Evolutionary conservation across 2,888 invertebrate genomes (phyloP).

Genomic region (Machimus atricapillus): DNA sequence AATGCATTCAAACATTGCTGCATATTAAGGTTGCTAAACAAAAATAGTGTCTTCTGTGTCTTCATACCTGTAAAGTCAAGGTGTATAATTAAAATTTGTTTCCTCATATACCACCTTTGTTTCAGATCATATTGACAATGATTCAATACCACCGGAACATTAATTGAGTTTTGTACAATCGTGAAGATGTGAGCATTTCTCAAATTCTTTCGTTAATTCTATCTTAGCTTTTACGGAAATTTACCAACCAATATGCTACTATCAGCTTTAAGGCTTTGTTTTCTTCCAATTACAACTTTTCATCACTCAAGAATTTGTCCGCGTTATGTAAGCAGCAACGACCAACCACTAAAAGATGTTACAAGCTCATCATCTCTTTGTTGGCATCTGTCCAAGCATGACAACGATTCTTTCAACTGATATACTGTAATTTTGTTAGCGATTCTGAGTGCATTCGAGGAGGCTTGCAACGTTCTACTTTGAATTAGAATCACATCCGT

Average conservation of each 20-base stretch:
- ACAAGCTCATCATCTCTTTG: constrained; percentile 1
- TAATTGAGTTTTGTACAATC: neutral
- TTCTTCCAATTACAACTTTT: neutral
- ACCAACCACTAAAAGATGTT: neutral
- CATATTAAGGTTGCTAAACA: too few species aligned
- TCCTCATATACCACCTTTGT: neutral
- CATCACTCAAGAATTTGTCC: constrained; percentile 5
- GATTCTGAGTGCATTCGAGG: constrained; percentile 9
- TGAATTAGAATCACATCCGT: constrained; percentile 18
- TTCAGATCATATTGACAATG: neutral
- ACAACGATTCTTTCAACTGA: neutral
- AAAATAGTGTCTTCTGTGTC: too few species aligned
- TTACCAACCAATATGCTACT: neutral
- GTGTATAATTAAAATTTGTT: neutral
- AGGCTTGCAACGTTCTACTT: neutral
- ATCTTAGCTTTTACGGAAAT: neutral
- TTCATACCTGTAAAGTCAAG: neutral
- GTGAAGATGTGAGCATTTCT: neutral
- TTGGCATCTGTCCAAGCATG: constrained; percentile 5
- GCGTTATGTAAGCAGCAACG: neutral
- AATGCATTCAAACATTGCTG: too few species aligned
- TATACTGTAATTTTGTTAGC: constrained; percentile 9
- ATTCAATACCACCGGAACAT: neutral
- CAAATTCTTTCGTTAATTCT: neutral
- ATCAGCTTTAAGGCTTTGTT: neutral